Conservation (phyloP, 2,113 vertebrate genomes). For the Apodemus speciosus region DNA sequence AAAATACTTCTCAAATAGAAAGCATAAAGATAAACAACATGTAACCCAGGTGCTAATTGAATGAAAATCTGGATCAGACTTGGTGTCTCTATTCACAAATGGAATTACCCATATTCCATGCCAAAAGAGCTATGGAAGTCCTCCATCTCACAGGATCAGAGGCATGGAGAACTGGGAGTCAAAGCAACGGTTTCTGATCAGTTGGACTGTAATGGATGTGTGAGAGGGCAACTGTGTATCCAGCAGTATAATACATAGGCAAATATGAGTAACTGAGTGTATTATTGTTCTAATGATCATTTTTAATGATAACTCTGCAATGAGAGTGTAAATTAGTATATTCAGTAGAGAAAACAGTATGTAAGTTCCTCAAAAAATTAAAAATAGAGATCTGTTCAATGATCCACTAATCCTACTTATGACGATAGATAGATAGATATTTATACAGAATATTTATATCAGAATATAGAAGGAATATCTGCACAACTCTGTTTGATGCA, state of each 20-base stretch:
- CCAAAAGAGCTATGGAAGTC: constrained; percentile 38
- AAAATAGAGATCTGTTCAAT: neutral
- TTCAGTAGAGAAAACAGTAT: neutral
- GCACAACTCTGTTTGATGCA: neutral
- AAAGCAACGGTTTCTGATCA: neutral
- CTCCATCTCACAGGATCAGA: constrained; percentile 46
- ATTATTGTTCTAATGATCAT: neutral
- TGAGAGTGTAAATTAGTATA: neutral
- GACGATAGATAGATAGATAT: neutral
- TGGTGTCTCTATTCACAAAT: constrained; percentile 70
- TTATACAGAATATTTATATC: neutral
- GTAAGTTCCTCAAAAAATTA: neutral
- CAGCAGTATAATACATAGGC: neutral
- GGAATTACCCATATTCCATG: constrained; percentile 52
- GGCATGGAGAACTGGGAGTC: neutral
- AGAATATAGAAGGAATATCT: neutral
- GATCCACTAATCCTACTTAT: neutral
- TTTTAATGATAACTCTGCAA: constrained; percentile 9
- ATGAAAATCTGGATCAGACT: constrained; percentile 59
- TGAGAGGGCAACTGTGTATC: neutral
- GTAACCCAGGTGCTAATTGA: constrained; percentile 67
- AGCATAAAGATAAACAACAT: constrained; percentile 37
- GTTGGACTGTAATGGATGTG: neutral
- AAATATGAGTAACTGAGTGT: neutral
- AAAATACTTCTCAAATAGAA: constrained; percentile 54